Evolutionary conservation across 2,113 vertebrate species (phyloP), one percentile per base, ranked within the genome.

Genomic region (Trematocara zebra): DNA sequence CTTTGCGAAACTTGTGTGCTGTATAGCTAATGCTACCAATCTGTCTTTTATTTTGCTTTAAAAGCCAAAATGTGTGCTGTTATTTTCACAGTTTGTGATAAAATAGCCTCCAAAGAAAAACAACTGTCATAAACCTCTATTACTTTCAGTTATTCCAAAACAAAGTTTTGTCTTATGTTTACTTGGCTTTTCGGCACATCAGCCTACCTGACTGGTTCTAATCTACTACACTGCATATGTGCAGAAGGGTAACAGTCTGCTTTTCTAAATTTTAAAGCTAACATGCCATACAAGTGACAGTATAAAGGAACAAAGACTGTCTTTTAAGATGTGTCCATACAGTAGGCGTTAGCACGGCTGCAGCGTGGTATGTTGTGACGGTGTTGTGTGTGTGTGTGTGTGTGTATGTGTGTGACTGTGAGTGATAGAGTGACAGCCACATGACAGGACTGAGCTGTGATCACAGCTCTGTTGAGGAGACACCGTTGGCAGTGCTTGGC

Each of bases 351-450:
- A 49, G 76, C 23, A 67, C 3, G 49, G 64, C 76, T 83, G 56
- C 61, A 44, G 47, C 9, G 26, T 78, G 82, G 56, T 80, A 26
- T 82, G 83, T 61, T 94, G 83, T 79, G 86, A 84, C 35, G 51
- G 47, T 79, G 67, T 78, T 52, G 72, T 82, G 61, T 85, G 78
- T 86, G 93, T 76, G 61, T 86, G 76, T 84, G 56, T 52, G 64
- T 49, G 59, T 85, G 57, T 87, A 51, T 83, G 80, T 87, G 78
- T 54, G 76, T 86, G 83, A 69, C 49, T 82, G 26, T 81, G 84
- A 90, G 90, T 95, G 93, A 94, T 92, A 90, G 93, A 90, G 78
- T 91, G 93, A 95, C 91, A 94, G 93, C 89, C 94, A 85, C 89
- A 92, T 92, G 95, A 93, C 92, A 95, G 91, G 86, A 74, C 83